phyloP scores from a whole-genome alignment of 2,113 vertebrate genomes.

The Cavia porcellus region DNA sequence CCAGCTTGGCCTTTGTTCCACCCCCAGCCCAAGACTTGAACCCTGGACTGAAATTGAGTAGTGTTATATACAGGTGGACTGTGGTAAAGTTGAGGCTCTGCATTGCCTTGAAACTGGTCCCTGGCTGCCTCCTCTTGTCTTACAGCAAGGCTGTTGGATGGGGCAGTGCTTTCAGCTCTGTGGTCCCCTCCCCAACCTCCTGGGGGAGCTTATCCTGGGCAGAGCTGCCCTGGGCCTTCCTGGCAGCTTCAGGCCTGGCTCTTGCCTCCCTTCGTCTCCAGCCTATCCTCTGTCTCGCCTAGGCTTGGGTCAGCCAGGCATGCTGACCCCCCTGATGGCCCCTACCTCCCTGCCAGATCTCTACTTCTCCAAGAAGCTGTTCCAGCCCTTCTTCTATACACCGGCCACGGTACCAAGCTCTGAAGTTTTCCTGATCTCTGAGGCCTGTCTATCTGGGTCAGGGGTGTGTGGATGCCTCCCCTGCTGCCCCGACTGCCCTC shows the following conservation, averaged over 20 bases:
- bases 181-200: not conserved
- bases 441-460: not conserved
- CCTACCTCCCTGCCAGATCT: not conserved
- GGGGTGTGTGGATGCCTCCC: not conserved
- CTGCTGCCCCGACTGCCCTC: not conserved
- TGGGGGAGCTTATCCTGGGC: not conserved
- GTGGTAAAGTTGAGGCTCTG: not conserved
- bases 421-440: not conserved
- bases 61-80: not conserved
- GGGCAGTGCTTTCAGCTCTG: not conserved
- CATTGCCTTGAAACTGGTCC: not conserved
- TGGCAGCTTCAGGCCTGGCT: not conserved
- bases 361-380: constrained; percentile 23
- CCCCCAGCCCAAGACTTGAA: not conserved
- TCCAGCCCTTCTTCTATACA: not conserved
- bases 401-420: not conserved
- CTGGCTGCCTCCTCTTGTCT: not conserved
- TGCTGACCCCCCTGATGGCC: not conserved
- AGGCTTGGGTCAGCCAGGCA: not conserved
- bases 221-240: not conserved
- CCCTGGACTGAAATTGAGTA: fast-evolving
- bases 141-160: not conserved
- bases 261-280: not conserved
- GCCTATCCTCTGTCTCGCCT: not conserved
- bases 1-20: not conserved